These are phyloP conservation scores for Adoxophyes honmai DNA, from an alignment of 1,140 invertebrate species.

Conservation along the genomic window DNA sequence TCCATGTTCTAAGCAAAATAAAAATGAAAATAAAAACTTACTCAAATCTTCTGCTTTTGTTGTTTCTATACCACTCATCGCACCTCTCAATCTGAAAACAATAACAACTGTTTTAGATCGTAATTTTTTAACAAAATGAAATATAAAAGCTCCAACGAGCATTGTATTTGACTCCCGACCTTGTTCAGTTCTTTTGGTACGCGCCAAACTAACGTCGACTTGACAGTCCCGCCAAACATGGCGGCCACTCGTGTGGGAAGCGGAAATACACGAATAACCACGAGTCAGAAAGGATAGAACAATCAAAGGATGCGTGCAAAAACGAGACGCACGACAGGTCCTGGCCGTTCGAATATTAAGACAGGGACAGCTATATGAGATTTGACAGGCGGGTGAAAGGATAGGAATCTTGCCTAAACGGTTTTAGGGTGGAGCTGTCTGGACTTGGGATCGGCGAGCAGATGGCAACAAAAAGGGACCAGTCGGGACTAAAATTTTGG, in stretches of 20 bases:
- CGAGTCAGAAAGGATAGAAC: slow-evolving; percentile 67
- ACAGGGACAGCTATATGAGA: slow-evolving; percentile 58
- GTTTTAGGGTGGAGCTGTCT: slow-evolving; percentile 76
- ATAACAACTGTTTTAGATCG: background rate
- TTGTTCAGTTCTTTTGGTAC: slow-evolving; percentile 64
- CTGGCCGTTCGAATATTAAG: slow-evolving; percentile 57
- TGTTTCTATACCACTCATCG: too few species aligned
- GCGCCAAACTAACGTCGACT: slow-evolving; percentile 72
- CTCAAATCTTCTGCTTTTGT: background rate
- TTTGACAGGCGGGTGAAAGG: slow-evolving; percentile 57
- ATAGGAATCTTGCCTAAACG: slow-evolving; percentile 63
- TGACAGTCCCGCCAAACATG: slow-evolving; percentile 74
- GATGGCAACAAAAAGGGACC: slow-evolving; percentile 74
- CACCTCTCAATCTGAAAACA: slow-evolving; percentile 2
- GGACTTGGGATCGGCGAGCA: slow-evolving; percentile 63
- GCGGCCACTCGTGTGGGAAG: slow-evolving; percentile 70
- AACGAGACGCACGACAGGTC: slow-evolving; percentile 66
- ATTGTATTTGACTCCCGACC: slow-evolving; percentile 48
- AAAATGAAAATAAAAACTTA: background rate
- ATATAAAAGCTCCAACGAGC: slow-evolving; percentile 38
- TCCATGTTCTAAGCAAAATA: background rate
- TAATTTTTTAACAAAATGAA: slow-evolving; percentile 30
- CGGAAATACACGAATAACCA: slow-evolving; percentile 73
- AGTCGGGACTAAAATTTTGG: slow-evolving; percentile 68
- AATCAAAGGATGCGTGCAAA: slow-evolving; percentile 52